Evolutionary conservation across 2,113 vertebrate species (phyloP).

Genomic region (Crypturellus undulatus): DNA sequence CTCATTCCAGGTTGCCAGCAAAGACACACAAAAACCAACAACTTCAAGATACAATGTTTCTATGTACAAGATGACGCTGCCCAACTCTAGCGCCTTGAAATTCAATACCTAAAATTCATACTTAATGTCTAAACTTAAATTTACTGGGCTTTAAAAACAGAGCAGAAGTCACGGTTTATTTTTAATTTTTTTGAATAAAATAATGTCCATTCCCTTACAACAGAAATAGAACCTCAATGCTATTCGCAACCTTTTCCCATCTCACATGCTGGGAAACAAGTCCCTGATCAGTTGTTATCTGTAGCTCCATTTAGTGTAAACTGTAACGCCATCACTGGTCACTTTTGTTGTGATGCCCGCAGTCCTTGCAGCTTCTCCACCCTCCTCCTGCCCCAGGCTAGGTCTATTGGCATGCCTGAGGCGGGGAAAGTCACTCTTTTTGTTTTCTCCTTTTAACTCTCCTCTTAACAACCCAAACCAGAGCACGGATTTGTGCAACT

Average conservation of each 20-base stretch:
- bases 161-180: neutral
- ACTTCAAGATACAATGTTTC: neutral
- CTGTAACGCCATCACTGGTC: no score
- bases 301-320: no score
- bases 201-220: neutral
- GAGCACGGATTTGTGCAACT: fast-evolving
- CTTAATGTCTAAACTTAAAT: neutral
- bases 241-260: neutral
- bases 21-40: neutral
- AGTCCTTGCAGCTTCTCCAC: neutral
- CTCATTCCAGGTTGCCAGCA: neutral
- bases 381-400: neutral
- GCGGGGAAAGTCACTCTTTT: neutral
- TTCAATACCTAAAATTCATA: neutral
- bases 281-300: neutral
- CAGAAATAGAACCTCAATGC: neutral
- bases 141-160: neutral
- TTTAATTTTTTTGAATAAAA: neutral
- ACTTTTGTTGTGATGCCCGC: neutral
- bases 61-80: neutral
- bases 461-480: neutral
- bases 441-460: neutral
- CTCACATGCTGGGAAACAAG: neutral
- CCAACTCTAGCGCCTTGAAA: neutral
- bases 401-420: neutral